Conservation (phyloP, 2,797 vertebrate genomes). For the Hippocampus kuda region DNA sequence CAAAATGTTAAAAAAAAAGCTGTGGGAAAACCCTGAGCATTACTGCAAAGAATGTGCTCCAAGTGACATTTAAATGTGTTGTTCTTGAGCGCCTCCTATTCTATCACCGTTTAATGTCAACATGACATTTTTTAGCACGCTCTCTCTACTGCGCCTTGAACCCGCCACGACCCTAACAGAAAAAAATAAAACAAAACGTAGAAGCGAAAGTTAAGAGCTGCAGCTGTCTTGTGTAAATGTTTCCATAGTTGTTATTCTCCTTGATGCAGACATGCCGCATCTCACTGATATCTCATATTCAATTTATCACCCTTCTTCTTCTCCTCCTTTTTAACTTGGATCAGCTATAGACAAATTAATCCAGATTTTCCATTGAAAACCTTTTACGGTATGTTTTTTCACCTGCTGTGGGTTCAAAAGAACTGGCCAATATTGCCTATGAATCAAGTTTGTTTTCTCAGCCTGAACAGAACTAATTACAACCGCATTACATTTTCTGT, state of each 20-base stretch:
- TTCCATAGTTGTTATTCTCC: conserved; percentile 42
- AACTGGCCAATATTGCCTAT: conserved; percentile 24
- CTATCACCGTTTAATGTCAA: conserved; percentile 12
- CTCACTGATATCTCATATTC: conserved; percentile 32
- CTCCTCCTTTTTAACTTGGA: conserved; percentile 29
- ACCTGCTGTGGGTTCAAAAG: conserved; percentile 39
- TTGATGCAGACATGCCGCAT: conserved; percentile 7
- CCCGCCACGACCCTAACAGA: conserved; percentile 26
- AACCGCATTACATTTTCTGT: conserved; percentile 13
- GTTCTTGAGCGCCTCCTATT: conserved; percentile 7
- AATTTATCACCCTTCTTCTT: conserved; percentile 31
- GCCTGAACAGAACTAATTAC: conserved; percentile 43
- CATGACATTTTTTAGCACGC: conserved; percentile 21
- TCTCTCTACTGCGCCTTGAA: conserved; percentile 44
- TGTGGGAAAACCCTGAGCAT: neutral
- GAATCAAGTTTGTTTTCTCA: conserved; percentile 54
- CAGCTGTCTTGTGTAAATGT: conserved; percentile 58
- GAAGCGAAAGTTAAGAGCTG: conserved; percentile 26
- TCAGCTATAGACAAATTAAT: conserved; percentile 30
- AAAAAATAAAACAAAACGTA: conserved; percentile 7
- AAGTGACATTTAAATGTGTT: conserved; percentile 3
- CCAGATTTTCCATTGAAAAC: conserved; percentile 33
- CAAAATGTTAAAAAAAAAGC: neutral
- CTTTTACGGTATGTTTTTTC: conserved; percentile 46
- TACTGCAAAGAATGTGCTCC: neutral